Evolutionary conservation across 2,888 invertebrate genomes (phyloP).

Genomic region (Drosophila heteroneura): DNA sequence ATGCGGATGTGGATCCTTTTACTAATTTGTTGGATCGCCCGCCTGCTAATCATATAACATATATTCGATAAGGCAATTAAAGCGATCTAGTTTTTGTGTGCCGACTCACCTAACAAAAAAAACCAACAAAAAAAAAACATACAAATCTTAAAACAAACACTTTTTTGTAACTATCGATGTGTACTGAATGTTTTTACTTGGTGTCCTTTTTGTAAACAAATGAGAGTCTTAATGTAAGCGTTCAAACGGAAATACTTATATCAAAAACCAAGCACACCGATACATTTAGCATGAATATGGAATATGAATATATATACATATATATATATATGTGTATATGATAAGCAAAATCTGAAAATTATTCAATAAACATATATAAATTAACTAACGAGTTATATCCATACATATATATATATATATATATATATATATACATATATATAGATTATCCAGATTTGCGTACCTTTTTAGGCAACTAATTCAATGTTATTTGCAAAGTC

Average conservation of each 20-base stretch:
- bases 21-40: slow-evolving; percentile 17
- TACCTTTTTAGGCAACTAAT: slow-evolving; percentile 69
- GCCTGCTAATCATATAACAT: slow-evolving; percentile 14
- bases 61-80: slow-evolving; percentile 17
- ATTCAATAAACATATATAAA: slow-evolving; percentile 8
- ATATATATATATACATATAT: neutral
- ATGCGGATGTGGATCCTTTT: slow-evolving; percentile 22
- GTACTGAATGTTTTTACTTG: slow-evolving; percentile 74
- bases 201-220: slow-evolving; percentile 60
- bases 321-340: slow-evolving; percentile 22
- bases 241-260: slow-evolving; percentile 62
- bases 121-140: neutral
- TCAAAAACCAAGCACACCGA: slow-evolving; percentile 79
- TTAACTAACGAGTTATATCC: slow-evolving; percentile 39
- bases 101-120: slow-evolving; percentile 4
- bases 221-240: slow-evolving; percentile 45
- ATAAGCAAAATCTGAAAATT: slow-evolving; percentile 10
- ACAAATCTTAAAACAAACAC: slow-evolving; percentile 18
- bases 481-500: slow-evolving; percentile 55
- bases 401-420: neutral
- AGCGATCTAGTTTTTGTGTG: slow-evolving; percentile 2
- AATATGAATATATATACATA: slow-evolving; percentile 23
- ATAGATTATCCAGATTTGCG: slow-evolving; percentile 65
- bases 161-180: slow-evolving; percentile 58
- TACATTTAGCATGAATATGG: slow-evolving; percentile 67